phyloP scores from a whole-genome alignment of 2,113 vertebrate genomes.

The Promerops cafer region DNA sequence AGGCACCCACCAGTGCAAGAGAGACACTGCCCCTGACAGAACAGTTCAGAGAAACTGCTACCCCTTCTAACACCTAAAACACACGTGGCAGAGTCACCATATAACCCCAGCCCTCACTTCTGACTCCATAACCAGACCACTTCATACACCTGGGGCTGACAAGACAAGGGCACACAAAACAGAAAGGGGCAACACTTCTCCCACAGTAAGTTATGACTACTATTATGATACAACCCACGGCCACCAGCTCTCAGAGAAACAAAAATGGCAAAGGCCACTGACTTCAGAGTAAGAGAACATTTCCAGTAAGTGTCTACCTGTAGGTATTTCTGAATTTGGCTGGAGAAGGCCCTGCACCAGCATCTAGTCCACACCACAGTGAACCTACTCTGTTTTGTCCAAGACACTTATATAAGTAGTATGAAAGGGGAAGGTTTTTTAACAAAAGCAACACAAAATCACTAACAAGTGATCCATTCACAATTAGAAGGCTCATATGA shows the following conservation, averaged over 20 bases:
- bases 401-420: background rate
- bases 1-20: background rate
- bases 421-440: background rate
- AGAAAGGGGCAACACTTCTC: background rate
- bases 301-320: background rate
- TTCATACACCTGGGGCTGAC: background rate
- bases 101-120: background rate
- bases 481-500: background rate
- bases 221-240: background rate
- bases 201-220: background rate
- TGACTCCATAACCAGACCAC: background rate
- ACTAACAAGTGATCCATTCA: background rate
- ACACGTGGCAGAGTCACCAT: fast-evolving
- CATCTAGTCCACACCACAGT: background rate
- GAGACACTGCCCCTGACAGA: background rate
- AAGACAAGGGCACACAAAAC: background rate
- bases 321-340: background rate
- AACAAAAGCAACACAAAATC: background rate
- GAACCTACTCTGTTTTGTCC: background rate
- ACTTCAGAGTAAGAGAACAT: background rate
- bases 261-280: background rate
- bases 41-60: background rate
- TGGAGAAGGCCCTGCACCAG: background rate
- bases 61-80: background rate
- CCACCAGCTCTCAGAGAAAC: background rate